Percentiles rank a stretch among this genome's conserved stretches.
Evolutionary conservation across 2,888 invertebrate species (phyloP).

Genomic region (Pyrocoelia pectoralis): DNA sequence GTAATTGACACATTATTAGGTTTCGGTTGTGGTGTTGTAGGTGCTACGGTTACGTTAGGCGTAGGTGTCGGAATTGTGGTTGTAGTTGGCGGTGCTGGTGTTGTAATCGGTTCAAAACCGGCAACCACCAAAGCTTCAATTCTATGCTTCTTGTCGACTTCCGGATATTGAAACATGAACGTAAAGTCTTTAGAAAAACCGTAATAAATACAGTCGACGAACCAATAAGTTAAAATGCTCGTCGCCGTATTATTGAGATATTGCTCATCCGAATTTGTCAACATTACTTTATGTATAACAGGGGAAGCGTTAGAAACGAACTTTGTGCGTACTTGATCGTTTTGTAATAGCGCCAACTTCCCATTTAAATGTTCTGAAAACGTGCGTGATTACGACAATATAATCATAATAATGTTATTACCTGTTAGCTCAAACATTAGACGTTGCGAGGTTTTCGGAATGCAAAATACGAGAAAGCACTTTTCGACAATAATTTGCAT

Average conservation of each 20-base stretch:
- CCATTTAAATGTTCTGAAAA: constrained; percentile 74
- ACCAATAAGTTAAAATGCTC: constrained; percentile 76
- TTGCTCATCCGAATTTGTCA: constrained; percentile 68
- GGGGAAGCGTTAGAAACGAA: constrained; percentile 71
- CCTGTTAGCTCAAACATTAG: constrained; percentile 61
- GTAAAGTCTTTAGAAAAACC: constrained; percentile 70
- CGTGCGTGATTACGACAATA: constrained; percentile 13
- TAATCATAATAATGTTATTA: too few species aligned
- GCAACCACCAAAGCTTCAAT: constrained; percentile 77
- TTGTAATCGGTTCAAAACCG: constrained; percentile 68
- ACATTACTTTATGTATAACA: constrained; percentile 66
- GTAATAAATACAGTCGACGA: constrained; percentile 76
- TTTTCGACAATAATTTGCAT: constrained; percentile 65
- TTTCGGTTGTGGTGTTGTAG: constrained; percentile 39
- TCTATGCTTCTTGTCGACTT: constrained; percentile 66
- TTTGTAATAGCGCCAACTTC: constrained; percentile 69
- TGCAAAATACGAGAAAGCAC: constrained; percentile 57
- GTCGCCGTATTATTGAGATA: constrained; percentile 66
- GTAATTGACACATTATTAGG: constrained; percentile 36
- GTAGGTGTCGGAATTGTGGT: constrained; percentile 52
- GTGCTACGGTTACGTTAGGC: constrained; percentile 41
- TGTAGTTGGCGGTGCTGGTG: constrained; percentile 53
- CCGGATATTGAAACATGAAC: constrained; percentile 70
- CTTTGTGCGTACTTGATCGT: constrained; percentile 64
- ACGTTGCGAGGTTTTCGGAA: constrained; percentile 56